Conservation (phyloP, 2,888 invertebrate species). For the Arenicola marina region DNA sequence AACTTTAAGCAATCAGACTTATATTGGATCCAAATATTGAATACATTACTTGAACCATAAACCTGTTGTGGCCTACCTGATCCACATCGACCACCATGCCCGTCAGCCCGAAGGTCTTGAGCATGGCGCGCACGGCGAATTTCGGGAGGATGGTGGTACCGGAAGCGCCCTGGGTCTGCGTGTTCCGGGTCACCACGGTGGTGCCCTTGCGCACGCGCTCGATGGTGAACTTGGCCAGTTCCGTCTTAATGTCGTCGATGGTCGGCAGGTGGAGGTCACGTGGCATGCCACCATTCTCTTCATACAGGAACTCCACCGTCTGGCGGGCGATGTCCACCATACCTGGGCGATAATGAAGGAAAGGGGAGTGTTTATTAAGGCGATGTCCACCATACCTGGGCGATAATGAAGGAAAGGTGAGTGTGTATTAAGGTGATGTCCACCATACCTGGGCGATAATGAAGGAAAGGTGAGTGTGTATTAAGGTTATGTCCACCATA, state of each 20-base stretch:
- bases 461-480: no score
- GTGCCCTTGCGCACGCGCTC: slow-evolving; percentile 59
- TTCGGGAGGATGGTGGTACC: slow-evolving; percentile 50
- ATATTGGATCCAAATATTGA: no score
- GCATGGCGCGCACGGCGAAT: slow-evolving; percentile 58
- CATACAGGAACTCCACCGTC: slow-evolving; percentile 62
- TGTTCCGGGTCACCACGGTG: slow-evolving; percentile 53
- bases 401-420: no score
- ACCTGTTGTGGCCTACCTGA: slow-evolving; percentile 46
- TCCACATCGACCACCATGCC: slow-evolving; percentile 61
- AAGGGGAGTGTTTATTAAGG: no score
- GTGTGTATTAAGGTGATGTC: no score
- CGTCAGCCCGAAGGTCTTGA: slow-evolving; percentile 59
- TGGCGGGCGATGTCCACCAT: slow-evolving; percentile 62
- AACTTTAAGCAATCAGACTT: no score
- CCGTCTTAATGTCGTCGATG: slow-evolving; percentile 60
- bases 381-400: no score
- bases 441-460: no score
- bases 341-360: slow-evolving; percentile 42
- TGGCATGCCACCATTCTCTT: slow-evolving; percentile 61
- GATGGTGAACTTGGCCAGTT: slow-evolving; percentile 59
- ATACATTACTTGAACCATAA: no score
- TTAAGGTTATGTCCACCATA: no score
- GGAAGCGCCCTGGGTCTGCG: slow-evolving; percentile 35
- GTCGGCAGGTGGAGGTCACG: slow-evolving; percentile 61